Evolutionary conservation across 2,888 invertebrate genomes (phyloP).

Genomic region (Campoletis raptor): DNA sequence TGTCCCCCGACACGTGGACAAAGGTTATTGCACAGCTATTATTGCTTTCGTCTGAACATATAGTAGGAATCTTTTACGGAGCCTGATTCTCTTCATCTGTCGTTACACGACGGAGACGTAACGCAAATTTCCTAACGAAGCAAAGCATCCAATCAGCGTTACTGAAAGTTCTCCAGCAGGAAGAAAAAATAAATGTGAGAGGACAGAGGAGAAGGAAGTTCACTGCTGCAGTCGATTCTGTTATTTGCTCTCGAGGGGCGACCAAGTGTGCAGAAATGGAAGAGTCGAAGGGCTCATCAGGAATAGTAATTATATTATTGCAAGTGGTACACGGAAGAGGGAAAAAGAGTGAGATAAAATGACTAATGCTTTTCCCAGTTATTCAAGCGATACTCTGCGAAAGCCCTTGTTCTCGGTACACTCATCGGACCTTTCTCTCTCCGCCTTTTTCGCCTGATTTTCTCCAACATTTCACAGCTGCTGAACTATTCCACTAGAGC

Average conservation of each 20-base stretch:
- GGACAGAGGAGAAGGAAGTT: background rate
- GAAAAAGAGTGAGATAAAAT: slow-evolving; percentile 36
- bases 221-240: slow-evolving; percentile 7
- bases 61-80: background rate
- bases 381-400: slow-evolving; percentile 54
- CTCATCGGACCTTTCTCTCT: slow-evolving; percentile 21
- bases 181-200: slow-evolving; percentile 23
- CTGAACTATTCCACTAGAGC: slow-evolving; percentile 46
- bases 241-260: slow-evolving; percentile 11
- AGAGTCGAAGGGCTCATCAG: slow-evolving; percentile 59
- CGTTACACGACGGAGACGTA: slow-evolving; percentile 13
- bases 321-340: slow-evolving; percentile 6
- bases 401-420: slow-evolving; percentile 22
- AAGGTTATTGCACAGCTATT: background rate
- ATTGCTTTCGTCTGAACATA: background rate
- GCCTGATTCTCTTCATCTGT: slow-evolving; percentile 12
- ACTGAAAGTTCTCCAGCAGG: slow-evolving; percentile 62
- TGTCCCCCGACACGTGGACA: background rate
- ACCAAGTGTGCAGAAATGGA: slow-evolving; percentile 49
- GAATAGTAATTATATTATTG: slow-evolving; percentile 68
- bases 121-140: slow-evolving; percentile 68
- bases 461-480: slow-evolving; percentile 38
- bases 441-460: slow-evolving; percentile 1
- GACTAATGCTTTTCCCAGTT: slow-evolving; percentile 51
- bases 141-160: slow-evolving; percentile 69